Base-by-base conservation (phyloP, 2,113 vertebrate species). In the Lampris megalopsis region DNA sequence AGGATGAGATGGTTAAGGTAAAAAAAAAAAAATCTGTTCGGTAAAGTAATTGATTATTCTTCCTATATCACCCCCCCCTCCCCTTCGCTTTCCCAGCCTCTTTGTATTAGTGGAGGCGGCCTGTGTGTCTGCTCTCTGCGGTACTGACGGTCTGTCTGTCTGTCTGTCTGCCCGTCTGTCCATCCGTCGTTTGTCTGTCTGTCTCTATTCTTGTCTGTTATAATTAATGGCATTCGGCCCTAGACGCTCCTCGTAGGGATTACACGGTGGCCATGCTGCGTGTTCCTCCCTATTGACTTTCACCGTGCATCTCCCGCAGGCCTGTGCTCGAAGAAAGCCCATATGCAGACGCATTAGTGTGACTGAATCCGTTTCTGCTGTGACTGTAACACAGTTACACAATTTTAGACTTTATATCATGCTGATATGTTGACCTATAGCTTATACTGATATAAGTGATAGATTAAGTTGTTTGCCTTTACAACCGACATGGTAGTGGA, bases 21-120 rank as follows among this genome's bases (percentile, higher is more conserved):
- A 59, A 53, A 60, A 48, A 60, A 48, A 57, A 36, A 35, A 36
- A 35, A 35, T 35, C 49, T 6, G 68, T 61, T 59, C 78, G 76
- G 67, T 52, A 37, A n/a, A n/a, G 24, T 56, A 13, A 13, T 10
- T n/a, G 10, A 56, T 38, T 50, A 70, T 83, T 84, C 73, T 78
- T 71, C 67, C 81, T 66, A 62, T 71, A 71, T 79, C 71, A 65
- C 79, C 82, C 85, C 83, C 82, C 65, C 90, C 86, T 85, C 80
- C 71, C 77, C 54, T 65, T 63, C 67, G 9, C 50, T 56, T 53
- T 63, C 79, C 74, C 10, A 63, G 59, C 57, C 77, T 81, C 85
- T 92, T 87, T 93, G 90, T 92, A 86, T 91, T 87, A 86, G 84
- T 88, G 68, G 73, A 87, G 76, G 70, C 77, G 79, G 84, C 86